These are phyloP conservation scores for Polyploca ridens DNA, from an alignment of 2,888 invertebrate species.

Conservation along the genomic window DNA sequence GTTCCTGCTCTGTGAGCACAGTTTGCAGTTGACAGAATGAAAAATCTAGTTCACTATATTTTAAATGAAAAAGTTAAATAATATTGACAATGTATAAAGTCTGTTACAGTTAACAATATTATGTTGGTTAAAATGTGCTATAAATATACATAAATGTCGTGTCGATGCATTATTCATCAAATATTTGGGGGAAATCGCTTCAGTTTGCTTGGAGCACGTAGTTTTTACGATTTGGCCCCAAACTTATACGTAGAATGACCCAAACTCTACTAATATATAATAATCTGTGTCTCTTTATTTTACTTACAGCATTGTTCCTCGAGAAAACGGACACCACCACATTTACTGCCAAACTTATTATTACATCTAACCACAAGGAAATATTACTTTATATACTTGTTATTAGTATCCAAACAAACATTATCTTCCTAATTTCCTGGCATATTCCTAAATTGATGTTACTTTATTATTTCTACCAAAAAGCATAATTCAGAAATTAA, in stretches of 20 bases:
- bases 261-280: slow-evolving; percentile 1
- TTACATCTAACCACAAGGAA: slow-evolving; percentile 45
- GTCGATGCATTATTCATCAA: too few species aligned
- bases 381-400: slow-evolving; percentile 53
- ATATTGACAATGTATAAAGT: too few species aligned
- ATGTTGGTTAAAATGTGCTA: too few species aligned
- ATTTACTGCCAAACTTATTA: slow-evolving; percentile 53
- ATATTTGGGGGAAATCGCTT: neutral
- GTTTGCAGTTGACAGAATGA: too few species aligned
- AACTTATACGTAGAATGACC: neutral
- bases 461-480: neutral
- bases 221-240: neutral
- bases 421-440: slow-evolving; percentile 35
- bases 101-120: too few species aligned
- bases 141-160: too few species aligned
- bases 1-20: too few species aligned
- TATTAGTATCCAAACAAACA: slow-evolving; percentile 50
- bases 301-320: neutral
- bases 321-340: slow-evolving; percentile 42
- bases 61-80: too few species aligned
- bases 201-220: neutral
- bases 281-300: slow-evolving; percentile 10
- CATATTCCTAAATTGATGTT: slow-evolving; percentile 5
- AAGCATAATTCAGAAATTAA: slow-evolving; percentile 25
- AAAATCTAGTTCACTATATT: too few species aligned